Conservation (phyloP, 2,797 vertebrate genomes). For the Tadarida brasiliensis region DNA sequence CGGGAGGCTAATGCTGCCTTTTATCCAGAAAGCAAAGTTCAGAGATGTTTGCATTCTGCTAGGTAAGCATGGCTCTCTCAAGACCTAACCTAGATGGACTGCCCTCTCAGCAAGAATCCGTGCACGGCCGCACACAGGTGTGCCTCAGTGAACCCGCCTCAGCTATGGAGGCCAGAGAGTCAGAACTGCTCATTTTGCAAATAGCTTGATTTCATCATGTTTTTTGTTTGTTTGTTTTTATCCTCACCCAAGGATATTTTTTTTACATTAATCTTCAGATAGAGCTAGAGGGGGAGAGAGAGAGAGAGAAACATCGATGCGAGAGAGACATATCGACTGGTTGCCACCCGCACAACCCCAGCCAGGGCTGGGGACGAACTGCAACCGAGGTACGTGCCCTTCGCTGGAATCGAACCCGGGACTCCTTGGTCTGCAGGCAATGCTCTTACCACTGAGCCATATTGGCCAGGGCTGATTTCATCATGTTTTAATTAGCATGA, state of each 20-base stretch:
- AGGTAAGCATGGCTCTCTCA: conserved; percentile 88
- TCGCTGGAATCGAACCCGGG: too few species aligned
- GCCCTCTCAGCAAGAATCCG: conserved; percentile 83
- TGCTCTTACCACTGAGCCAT: too few species aligned
- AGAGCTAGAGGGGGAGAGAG: too few species aligned
- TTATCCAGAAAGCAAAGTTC: conserved; percentile 89
- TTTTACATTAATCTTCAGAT: too few species aligned
- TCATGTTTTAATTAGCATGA: conserved; percentile 70
- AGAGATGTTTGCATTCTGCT: conserved; percentile 86
- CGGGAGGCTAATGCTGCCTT: conserved; percentile 86
- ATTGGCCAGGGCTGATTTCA: conserved; percentile 62
- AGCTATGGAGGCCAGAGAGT: conserved; percentile 33
- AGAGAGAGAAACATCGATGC: too few species aligned
- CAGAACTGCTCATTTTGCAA: conserved; percentile 78
- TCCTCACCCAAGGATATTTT: too few species aligned
- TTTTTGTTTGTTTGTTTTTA: neutral
- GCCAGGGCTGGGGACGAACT: too few species aligned
- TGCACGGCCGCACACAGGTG: neutral
- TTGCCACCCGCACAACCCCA: too few species aligned
- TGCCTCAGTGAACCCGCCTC: conserved; percentile 36
- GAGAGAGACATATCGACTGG: too few species aligned
- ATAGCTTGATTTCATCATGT: conserved; percentile 74
- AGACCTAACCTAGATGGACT: conserved; percentile 83
- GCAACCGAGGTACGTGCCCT: too few species aligned
- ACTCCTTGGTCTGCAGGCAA: too few species aligned